These are phyloP conservation scores for Micrasema longulum DNA, from an alignment of 1,140 invertebrate species.

Conservation along the genomic window DNA sequence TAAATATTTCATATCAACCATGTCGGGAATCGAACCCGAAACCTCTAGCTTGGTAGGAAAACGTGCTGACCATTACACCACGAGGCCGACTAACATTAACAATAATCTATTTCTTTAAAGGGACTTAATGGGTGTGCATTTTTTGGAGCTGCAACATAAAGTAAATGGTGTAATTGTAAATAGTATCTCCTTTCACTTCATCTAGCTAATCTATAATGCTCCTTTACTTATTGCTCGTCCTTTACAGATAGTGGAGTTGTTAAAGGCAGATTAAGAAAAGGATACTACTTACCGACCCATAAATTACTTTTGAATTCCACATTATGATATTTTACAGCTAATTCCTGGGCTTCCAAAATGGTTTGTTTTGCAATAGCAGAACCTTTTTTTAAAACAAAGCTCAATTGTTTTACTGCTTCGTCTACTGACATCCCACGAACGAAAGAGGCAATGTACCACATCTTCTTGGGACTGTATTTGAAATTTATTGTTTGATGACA, in stretches of 20 bases:
- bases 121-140: too few relatives aligned
- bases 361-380: slow-evolving; percentile 82
- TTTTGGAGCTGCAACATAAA: too few relatives aligned
- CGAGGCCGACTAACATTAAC: too few relatives aligned
- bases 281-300: slow-evolving; percentile 93
- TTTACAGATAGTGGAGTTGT: background rate
- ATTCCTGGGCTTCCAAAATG: slow-evolving; percentile 87
- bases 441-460: slow-evolving; percentile 91
- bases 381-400: slow-evolving; percentile 87
- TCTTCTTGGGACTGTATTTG: slow-evolving; percentile 90
- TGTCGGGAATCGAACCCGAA: too few relatives aligned
- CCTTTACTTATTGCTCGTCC: background rate
- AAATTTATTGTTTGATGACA: slow-evolving; percentile 86
- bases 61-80: too few relatives aligned
- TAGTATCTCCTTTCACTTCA: too few relatives aligned
- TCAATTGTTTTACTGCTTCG: slow-evolving; percentile 92
- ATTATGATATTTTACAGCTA: slow-evolving; percentile 90
- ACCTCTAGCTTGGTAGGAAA: too few relatives aligned
- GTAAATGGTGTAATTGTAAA: too few relatives aligned
- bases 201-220: too few relatives aligned
- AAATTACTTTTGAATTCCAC: slow-evolving; percentile 96
- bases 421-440: slow-evolving; percentile 93
- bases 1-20: too few relatives aligned
- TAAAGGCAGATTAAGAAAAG: background rate
- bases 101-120: too few relatives aligned